These are phyloP conservation scores for Cryptophagus acutangulus DNA, from an alignment of 2,888 invertebrate species.

Conservation along the genomic window DNA sequence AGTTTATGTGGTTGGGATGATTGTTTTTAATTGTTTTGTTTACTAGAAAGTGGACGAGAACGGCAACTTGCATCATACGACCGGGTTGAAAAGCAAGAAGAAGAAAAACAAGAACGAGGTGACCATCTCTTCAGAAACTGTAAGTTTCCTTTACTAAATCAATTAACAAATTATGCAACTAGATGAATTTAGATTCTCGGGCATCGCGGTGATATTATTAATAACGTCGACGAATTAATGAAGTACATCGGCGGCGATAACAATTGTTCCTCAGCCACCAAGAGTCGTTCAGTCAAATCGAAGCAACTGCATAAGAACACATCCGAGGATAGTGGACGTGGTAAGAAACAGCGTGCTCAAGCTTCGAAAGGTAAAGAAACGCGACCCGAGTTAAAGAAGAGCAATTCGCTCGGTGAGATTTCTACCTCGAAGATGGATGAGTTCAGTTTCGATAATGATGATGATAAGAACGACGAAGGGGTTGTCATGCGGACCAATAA, in stretches of 20 bases:
- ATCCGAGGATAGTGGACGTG: slow-evolving; percentile 34
- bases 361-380: slow-evolving; percentile 39
- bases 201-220: slow-evolving; percentile 64
- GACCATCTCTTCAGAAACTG: background rate
- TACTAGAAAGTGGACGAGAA: slow-evolving; percentile 74
- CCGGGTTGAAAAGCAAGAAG: slow-evolving; percentile 43
- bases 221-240: slow-evolving; percentile 70
- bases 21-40: slow-evolving; percentile 21
- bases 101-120: slow-evolving; percentile 45
- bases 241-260: slow-evolving; percentile 71
- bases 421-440: slow-evolving; percentile 55
- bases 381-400: slow-evolving; percentile 56
- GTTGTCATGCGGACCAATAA: slow-evolving; percentile 35
- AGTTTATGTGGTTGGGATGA: no score
- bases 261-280: slow-evolving; percentile 39
- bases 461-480: slow-evolving; percentile 35
- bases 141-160: no score
- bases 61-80: slow-evolving; percentile 59
- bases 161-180: background rate
- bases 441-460: slow-evolving; percentile 28
- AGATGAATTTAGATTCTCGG: no score
- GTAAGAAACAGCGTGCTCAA: slow-evolving; percentile 33
- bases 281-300: slow-evolving; percentile 31
- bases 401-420: slow-evolving; percentile 76
- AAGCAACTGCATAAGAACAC: slow-evolving; percentile 38